A percentile compares a stretch with the other conserved stretches of the same genome.
phyloP scores from a whole-genome alignment of 2,113 vertebrate species.

The Melospiza melodia region DNA sequence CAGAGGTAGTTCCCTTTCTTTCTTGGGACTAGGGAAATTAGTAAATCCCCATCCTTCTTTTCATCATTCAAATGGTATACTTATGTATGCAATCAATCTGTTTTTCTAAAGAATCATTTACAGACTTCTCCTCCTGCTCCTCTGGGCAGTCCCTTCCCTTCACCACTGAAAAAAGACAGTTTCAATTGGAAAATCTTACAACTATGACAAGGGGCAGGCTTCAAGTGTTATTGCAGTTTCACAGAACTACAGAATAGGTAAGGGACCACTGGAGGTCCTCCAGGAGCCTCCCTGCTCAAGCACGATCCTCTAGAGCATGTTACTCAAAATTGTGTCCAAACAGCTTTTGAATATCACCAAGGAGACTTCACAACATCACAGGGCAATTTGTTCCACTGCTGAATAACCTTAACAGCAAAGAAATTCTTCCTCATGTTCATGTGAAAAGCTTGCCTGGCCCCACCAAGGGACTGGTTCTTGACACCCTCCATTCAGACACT shows the following conservation, averaged over 20 bases:
- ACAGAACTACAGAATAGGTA: not conserved
- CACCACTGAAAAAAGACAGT: not conserved
- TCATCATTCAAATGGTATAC: not conserved
- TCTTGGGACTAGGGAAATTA: not conserved
- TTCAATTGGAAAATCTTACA: not conserved
- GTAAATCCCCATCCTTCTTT: not conserved
- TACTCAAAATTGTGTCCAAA: not conserved
- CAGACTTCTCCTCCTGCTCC: not conserved
- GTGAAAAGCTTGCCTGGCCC: not conserved
- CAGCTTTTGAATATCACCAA: not conserved
- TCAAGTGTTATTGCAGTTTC: not conserved
- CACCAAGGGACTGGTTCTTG: not conserved
- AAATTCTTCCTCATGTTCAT: not conserved
- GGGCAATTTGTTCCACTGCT: not conserved
- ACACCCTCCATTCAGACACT: rapidly evolving
- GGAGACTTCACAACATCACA: not conserved
- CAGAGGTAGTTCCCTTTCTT: not conserved
- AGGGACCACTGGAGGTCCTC: not conserved
- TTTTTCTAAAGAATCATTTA: not conserved
- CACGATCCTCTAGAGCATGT: not conserved
- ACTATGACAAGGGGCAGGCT: not conserved
- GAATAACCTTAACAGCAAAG: not conserved
- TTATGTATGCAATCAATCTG: not conserved
- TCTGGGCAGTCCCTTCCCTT: not conserved
- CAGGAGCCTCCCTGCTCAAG: not conserved